A percentile compares a stretch with the other conserved stretches of the same genome.
Evolutionary conservation across 2,888 invertebrate genomes (phyloP).

Genomic region (Lordiphosa andalusiaca): DNA sequence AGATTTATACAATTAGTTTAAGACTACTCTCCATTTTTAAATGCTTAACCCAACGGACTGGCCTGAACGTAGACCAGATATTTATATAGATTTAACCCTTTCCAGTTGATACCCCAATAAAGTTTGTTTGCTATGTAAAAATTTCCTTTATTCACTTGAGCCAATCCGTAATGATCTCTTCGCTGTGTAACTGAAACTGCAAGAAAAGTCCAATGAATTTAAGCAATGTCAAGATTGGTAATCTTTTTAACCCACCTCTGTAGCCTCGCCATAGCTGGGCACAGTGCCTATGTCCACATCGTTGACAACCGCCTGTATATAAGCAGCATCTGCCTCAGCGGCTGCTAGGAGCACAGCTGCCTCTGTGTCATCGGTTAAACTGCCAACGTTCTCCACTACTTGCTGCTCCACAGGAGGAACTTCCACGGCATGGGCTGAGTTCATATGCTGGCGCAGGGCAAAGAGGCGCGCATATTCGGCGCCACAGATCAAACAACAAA

Average conservation of each 20-base stretch:
- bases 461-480: slow-evolving; percentile 89
- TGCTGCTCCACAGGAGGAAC: background rate
- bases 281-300: slow-evolving; percentile 41
- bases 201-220: slow-evolving; percentile 3
- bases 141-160: slow-evolving; percentile 27
- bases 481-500: slow-evolving; percentile 85
- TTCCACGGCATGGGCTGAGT: slow-evolving; percentile 82
- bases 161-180: slow-evolving; percentile 79
- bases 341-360: slow-evolving; percentile 68
- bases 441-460: slow-evolving; percentile 87
- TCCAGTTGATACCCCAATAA: slow-evolving; percentile 53
- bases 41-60: slow-evolving; percentile 12
- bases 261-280: slow-evolving; percentile 49
- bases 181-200: slow-evolving; percentile 76
- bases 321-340: slow-evolving; percentile 53
- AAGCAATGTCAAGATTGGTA: background rate
- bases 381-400: slow-evolving; percentile 7
- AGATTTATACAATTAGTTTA: slow-evolving; percentile 48
- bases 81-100: slow-evolving; percentile 47
- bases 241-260: slow-evolving; percentile 58
- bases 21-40: slow-evolving; percentile 18
- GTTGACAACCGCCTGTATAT: slow-evolving; percentile 29
- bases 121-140: slow-evolving; percentile 24
- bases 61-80: slow-evolving; percentile 21
- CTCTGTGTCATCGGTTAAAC: slow-evolving; percentile 36